Evolutionary conservation across 1,140 invertebrate species (phyloP).

Genomic region (Dendroctonus ponderosae): DNA sequence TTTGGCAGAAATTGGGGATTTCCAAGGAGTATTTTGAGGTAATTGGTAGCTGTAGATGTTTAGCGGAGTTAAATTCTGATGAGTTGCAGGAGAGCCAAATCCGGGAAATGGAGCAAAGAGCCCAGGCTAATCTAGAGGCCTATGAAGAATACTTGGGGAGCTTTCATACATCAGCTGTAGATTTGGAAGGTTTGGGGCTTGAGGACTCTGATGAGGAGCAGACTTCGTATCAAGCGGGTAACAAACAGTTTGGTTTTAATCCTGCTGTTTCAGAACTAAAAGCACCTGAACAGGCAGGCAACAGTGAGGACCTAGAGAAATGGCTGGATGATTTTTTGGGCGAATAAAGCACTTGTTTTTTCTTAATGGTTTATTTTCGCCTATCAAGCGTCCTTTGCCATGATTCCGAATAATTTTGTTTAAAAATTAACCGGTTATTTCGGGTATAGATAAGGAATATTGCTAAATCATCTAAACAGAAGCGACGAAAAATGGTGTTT

Average conservation of each 20-base stretch:
- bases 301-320: constrained; percentile 33
- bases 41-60: constrained; percentile 4
- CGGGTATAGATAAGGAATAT: not conserved
- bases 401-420: not conserved
- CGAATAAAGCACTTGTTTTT: constrained; percentile 28
- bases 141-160: constrained; percentile 28
- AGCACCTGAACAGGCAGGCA: not conserved
- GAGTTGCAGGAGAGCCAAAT: constrained; percentile 32
- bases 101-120: constrained; percentile 15
- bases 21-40: constrained; percentile 40
- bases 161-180: not conserved
- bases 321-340: constrained; percentile 44
- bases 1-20: constrained; percentile 39
- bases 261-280: not conserved
- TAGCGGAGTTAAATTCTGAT: not conserved
- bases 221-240: not conserved
- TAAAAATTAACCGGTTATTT: not conserved
- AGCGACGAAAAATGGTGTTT: not conserved
- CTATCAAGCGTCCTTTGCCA: not conserved
- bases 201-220: not conserved
- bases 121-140: constrained; percentile 13
- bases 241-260: not conserved
- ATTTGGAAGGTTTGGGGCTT: not conserved
- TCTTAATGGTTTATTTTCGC: not conserved
- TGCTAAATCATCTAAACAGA: constrained; percentile 10